Conservation (phyloP, 2,797 vertebrate species). For the Urosaurus nigricauda region DNA sequence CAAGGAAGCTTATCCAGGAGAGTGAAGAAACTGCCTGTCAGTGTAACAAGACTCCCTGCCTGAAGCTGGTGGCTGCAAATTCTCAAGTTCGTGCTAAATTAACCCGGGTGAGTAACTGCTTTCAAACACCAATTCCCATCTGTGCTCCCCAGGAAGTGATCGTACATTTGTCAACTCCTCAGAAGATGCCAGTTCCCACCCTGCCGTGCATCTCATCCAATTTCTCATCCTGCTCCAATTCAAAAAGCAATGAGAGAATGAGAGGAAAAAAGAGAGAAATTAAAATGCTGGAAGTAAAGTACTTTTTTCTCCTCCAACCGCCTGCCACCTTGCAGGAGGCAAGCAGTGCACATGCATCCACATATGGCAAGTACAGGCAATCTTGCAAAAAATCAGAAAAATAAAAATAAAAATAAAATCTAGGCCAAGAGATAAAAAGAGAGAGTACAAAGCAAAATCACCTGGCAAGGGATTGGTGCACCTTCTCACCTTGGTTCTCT, state of each 20-base stretch:
- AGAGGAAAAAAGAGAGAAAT: not conserved
- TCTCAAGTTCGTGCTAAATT: constrained; percentile 2
- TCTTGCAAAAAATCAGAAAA: constrained; percentile 10
- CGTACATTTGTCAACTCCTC: not conserved
- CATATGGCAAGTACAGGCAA: not conserved
- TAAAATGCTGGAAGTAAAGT: not conserved
- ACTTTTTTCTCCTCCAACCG: not conserved
- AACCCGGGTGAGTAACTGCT: not conserved
- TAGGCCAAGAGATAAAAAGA: not conserved
- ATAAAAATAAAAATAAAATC: constrained; percentile 25
- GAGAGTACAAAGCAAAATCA: not conserved
- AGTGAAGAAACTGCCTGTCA: constrained; percentile 32
- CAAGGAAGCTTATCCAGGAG: constrained; percentile 27
- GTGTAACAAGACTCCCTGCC: not conserved
- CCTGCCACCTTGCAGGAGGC: constrained; percentile 8
- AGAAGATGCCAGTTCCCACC: not conserved
- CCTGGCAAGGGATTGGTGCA: not conserved
- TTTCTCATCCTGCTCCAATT: not conserved
- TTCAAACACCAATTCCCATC: constrained; percentile 45
- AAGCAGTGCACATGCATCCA: not conserved
- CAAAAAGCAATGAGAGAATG: not conserved
- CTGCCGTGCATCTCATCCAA: not conserved
- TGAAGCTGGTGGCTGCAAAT: not conserved
- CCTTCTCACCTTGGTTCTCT: not conserved
- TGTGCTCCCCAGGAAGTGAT: constrained; percentile 15